These are phyloP conservation scores for Apodemus speciosus DNA, from an alignment of 2,113 vertebrate species.

Conservation along the genomic window DNA sequence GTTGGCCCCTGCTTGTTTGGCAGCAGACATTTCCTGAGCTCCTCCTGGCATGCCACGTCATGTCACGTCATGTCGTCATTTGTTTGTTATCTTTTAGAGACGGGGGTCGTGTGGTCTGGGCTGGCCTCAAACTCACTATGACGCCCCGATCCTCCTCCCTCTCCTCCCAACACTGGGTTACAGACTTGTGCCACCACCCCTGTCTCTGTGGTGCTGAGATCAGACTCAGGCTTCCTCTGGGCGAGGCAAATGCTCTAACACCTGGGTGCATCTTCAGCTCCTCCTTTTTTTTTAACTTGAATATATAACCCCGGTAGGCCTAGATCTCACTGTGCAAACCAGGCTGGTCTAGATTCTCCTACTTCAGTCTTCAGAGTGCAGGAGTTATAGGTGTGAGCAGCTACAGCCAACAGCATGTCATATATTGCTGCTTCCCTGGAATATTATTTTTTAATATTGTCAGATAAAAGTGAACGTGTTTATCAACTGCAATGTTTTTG, in stretches of 20 bases:
- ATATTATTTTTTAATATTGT: neutral
- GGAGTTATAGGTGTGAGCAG: neutral
- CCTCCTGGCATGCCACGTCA: neutral
- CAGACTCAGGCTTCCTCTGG: neutral
- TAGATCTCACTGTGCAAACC: too few species aligned
- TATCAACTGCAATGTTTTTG: too few species aligned
- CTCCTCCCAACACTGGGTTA: neutral
- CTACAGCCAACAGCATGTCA: neutral
- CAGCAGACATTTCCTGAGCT: conserved; percentile 17
- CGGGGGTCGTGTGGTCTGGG: neutral
- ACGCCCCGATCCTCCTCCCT: neutral
- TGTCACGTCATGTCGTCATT: neutral
- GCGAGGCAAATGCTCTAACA: neutral
- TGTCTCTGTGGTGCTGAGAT: neutral
- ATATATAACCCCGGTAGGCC: too few species aligned
- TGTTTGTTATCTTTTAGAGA: neutral
- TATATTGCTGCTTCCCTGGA: neutral
- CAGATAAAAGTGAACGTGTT: too few species aligned
- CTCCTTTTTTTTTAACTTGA: too few species aligned
- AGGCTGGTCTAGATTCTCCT: neutral
- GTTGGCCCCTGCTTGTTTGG: conserved; percentile 25
- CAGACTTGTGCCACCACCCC: neutral
- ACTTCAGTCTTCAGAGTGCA: neutral
- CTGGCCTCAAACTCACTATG: neutral
- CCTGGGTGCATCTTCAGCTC: neutral